Evolutionary conservation across 1,140 invertebrate genomes (phyloP).

Genomic region (Trypoxylus dichotomus): DNA sequence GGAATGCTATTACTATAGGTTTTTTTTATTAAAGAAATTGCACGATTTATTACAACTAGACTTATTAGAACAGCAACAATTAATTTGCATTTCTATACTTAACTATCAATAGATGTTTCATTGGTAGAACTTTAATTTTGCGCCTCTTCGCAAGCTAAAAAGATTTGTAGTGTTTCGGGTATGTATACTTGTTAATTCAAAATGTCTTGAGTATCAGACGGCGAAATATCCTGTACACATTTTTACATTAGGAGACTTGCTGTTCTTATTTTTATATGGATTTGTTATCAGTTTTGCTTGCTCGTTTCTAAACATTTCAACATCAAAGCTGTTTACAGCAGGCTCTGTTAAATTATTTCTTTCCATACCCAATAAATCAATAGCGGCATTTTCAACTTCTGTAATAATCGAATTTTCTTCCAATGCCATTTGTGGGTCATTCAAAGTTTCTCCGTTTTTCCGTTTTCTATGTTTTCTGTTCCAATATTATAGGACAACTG

Average conservation of each 20-base stretch:
- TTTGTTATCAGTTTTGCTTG: background rate
- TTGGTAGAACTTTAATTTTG: constrained; percentile 37
- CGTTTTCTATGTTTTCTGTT: constrained; percentile 49
- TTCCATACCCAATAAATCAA: constrained; percentile 45
- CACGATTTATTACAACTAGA: constrained; percentile 9
- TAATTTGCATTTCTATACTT: background rate
- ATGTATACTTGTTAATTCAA: constrained; percentile 50
- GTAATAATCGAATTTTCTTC: constrained; percentile 50
- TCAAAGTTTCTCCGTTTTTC: constrained; percentile 47
- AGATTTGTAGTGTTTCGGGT: constrained; percentile 68
- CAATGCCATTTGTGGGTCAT: constrained; percentile 46
- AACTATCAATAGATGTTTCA: background rate
- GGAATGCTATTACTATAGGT: background rate
- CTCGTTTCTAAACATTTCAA: constrained; percentile 37
- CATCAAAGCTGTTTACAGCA: constrained; percentile 47
- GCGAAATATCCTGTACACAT: constrained; percentile 45
- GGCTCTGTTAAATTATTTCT: constrained; percentile 41
- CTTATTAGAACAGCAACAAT: constrained; percentile 11
- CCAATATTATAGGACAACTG: constrained; percentile 51
- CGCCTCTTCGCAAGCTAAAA: constrained; percentile 72
- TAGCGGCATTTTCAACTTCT: constrained; percentile 50
- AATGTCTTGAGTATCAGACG: constrained; percentile 37
- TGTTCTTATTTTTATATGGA: constrained; percentile 19
- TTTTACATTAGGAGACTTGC: constrained; percentile 41
- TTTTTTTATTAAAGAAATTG: background rate